Percentiles rank a stretch among this genome's conserved stretches.
Conservation (phyloP, 1,140 invertebrate genomes). For the Solen grandis region DNA sequence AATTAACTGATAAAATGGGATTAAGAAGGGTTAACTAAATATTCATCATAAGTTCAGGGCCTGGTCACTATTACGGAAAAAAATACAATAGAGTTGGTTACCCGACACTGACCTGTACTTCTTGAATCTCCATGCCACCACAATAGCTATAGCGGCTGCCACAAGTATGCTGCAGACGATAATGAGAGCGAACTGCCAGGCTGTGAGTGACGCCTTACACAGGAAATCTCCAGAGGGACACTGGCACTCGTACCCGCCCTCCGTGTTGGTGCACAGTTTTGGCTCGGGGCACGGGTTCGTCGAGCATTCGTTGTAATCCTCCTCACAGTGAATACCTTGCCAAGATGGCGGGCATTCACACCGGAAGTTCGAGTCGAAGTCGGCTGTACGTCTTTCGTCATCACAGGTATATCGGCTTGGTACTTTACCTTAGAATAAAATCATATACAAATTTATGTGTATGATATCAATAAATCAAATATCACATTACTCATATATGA, state of each 20-base stretch:
- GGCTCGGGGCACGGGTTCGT: not conserved
- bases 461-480: not conserved
- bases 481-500: not conserved
- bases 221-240: not conserved
- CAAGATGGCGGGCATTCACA: slow-evolving; percentile 15
- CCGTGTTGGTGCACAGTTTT: slow-evolving; percentile 3
- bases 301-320: slow-evolving; percentile 20
- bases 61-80: too few relatives aligned
- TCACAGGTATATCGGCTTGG: slow-evolving; percentile 29
- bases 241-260: slow-evolving; percentile 22
- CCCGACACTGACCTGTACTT: too few relatives aligned
- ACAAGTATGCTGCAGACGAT: too few relatives aligned
- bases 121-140: too few relatives aligned
- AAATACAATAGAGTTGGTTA: too few relatives aligned
- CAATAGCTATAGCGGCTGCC: too few relatives aligned
- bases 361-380: slow-evolving; percentile 23
- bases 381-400: slow-evolving; percentile 6
- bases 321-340: slow-evolving; percentile 11
- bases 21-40: too few relatives aligned
- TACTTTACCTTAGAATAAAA: slow-evolving; percentile 4
- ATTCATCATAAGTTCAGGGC: too few relatives aligned
- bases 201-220: not conserved
- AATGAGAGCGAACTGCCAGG: not conserved
- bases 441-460: too few relatives aligned
- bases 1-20: too few relatives aligned